Evolutionary conservation across 1,140 invertebrate species (phyloP), one percentile per base, ranked within the genome.

Genomic region (Lerema accius): DNA sequence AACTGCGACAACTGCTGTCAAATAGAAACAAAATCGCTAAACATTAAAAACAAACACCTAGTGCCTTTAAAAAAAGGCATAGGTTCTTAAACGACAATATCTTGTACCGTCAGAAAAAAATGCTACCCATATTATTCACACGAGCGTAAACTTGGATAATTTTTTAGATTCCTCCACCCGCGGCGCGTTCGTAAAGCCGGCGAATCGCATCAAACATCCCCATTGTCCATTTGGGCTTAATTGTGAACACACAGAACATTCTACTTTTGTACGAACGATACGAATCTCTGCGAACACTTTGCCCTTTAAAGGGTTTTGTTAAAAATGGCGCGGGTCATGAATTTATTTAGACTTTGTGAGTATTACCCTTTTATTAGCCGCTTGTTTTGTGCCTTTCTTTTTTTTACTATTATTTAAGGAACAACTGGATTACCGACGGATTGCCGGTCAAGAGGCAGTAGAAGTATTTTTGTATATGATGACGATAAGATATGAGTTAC

Each of bases 241-340:
- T 37, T 37, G 28, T 32, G 35, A 37, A 37, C 35, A 37, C 35
- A 37, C 35, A 37, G 35, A 37, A 37, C 35, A 37, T 37, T 37
- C 10, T 37, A 11, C 35, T 37, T 37, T 37, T 37, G 35, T 37
- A n/a, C 35, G n/a, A 37, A 37, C 35, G 35, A 37, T 37, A 37
- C 3, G 10, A 11, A 37, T 37, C 35, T 37, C 35, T 3, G 35
- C n/a, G 35, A 11, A 37, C 35, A 37, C 35, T 32, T 32, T 37
- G 35, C 35, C n/a, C 35, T 37, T 37, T n/a, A 11, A 37, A 37
- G 35, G 35, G 35, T 37, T 37, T 37, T 37, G 35, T 37, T 37
- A 37, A 37, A 37, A 37, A 37, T 37, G 35, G 28, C 28, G 28
- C 6, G 28, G 28, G 35, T 37, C 35, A 11, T 37, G n/a, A 37